Evolutionary conservation across 2,888 invertebrate genomes (phyloP).

Genomic region (Julus scanicus): DNA sequence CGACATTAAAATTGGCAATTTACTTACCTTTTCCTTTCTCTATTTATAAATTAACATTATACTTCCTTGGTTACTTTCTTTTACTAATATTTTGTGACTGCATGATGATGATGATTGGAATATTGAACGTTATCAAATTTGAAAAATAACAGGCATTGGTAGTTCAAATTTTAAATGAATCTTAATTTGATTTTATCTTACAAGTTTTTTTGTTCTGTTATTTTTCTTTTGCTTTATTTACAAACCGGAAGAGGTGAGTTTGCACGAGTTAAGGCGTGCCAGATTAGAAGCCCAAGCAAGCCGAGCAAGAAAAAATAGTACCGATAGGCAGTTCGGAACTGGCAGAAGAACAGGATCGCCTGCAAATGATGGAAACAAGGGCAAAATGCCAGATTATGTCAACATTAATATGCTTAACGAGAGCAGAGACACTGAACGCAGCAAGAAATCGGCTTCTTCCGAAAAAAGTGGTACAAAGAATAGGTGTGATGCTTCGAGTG

Average conservation of each 20-base stretch:
- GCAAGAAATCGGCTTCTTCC: neutral
- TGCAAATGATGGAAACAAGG: neutral
- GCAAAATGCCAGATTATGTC: slow-evolving; percentile 60
- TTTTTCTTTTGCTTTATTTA: slow-evolving; percentile 51
- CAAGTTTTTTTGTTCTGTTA: slow-evolving; percentile 51
- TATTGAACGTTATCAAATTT: neutral
- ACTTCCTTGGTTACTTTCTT: neutral
- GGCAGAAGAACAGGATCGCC: slow-evolving; percentile 28
- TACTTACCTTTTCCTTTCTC: slow-evolving; percentile 2
- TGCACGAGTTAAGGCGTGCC: slow-evolving; percentile 51
- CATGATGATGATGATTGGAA: neutral
- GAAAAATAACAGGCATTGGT: slow-evolving; percentile 37
- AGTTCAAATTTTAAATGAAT: slow-evolving; percentile 18
- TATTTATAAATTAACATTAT: neutral
- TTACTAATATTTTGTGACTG: neutral
- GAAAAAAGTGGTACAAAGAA: neutral
- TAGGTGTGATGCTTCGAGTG: neutral
- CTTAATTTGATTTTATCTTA: slow-evolving; percentile 24
- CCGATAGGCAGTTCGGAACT: slow-evolving; percentile 56
- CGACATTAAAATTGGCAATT: neutral
- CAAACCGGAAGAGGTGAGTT: slow-evolving; percentile 53
- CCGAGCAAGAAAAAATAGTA: slow-evolving; percentile 56
- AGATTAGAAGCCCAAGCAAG: slow-evolving; percentile 56
- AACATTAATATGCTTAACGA: slow-evolving; percentile 59
- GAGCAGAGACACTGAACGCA: slow-evolving; percentile 14